These are phyloP conservation scores for Alligator sinensis DNA, from an alignment of 2,113 vertebrate species.

Conservation along the genomic window DNA sequence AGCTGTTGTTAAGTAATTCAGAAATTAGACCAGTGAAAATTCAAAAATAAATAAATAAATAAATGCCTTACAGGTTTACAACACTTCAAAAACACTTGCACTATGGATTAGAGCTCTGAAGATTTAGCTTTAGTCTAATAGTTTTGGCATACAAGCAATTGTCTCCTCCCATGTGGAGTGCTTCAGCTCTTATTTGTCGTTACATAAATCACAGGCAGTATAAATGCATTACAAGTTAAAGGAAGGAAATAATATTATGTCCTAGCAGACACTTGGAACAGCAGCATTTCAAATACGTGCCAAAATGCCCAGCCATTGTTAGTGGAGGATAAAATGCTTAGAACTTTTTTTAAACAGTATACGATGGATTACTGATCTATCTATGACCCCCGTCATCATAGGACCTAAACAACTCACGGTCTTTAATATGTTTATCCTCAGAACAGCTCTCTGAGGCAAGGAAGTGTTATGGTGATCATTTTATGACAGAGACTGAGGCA, in stretches of 20 bases:
- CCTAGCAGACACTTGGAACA: slow-evolving; percentile 23
- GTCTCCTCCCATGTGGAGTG: slow-evolving; percentile 12
- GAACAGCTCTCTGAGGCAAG: background rate
- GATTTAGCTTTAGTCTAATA: slow-evolving; percentile 5
- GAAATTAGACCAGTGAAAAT: background rate
- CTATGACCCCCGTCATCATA: slow-evolving; percentile 6
- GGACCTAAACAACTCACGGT: background rate
- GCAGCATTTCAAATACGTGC: slow-evolving; percentile 2
- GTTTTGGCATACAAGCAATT: background rate
- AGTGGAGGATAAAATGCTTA: background rate
- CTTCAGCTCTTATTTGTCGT: slow-evolving; percentile 52
- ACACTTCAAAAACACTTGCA: background rate
- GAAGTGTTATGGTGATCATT: background rate
- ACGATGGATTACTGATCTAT: background rate
- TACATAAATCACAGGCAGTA: slow-evolving; percentile 65
- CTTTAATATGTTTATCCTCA: background rate
- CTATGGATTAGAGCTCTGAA: background rate
- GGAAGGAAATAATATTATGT: slow-evolving; percentile 58
- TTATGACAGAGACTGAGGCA: background rate
- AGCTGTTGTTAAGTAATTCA: background rate
- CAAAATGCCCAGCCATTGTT: background rate
- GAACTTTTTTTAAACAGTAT: background rate
- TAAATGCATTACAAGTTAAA: slow-evolving; percentile 18
- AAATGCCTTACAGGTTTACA: slow-evolving; percentile 6
- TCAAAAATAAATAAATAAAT: slow-evolving; percentile 20